phyloP scores from a whole-genome alignment of 1,140 invertebrate species.

The Tetranychus urticae region DNA sequence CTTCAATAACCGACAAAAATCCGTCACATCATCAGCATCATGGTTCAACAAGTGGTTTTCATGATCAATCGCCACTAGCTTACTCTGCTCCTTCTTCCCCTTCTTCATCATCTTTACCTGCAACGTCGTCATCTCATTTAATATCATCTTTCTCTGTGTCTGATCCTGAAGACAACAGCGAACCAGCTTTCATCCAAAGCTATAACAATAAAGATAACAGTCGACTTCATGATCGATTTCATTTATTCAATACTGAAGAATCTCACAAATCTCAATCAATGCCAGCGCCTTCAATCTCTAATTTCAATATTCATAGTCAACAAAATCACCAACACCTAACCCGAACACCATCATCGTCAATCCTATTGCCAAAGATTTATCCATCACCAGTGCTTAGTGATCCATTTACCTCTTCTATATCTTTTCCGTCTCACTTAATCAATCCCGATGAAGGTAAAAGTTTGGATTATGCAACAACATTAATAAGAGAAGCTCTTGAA shows the following conservation, averaged over 20 bases:
- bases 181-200: no score
- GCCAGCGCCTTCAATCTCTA: no score
- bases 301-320: no score
- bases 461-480: not conserved
- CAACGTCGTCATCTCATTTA: not conserved
- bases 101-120: not conserved
- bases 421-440: slow-evolving; percentile 34
- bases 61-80: not conserved
- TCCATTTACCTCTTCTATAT: slow-evolving; percentile 54
- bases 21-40: not conserved
- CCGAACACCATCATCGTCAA: not conserved
- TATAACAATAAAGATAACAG: no score
- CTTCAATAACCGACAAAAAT: not conserved
- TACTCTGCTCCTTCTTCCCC: not conserved
- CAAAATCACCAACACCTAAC: no score
- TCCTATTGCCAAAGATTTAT: not conserved
- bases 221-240: no score
- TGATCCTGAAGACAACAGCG: not conserved
- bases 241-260: no score
- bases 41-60: not conserved
- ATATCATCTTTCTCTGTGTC: not conserved
- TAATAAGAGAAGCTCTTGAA: not conserved
- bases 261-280: no score
- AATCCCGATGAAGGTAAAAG: slow-evolving; percentile 71
- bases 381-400: slow-evolving; percentile 36